Evolutionary conservation across 2,888 invertebrate genomes (phyloP), one percentile per base, ranked within the genome.

Genomic region (Trichacis sp.): DNA sequence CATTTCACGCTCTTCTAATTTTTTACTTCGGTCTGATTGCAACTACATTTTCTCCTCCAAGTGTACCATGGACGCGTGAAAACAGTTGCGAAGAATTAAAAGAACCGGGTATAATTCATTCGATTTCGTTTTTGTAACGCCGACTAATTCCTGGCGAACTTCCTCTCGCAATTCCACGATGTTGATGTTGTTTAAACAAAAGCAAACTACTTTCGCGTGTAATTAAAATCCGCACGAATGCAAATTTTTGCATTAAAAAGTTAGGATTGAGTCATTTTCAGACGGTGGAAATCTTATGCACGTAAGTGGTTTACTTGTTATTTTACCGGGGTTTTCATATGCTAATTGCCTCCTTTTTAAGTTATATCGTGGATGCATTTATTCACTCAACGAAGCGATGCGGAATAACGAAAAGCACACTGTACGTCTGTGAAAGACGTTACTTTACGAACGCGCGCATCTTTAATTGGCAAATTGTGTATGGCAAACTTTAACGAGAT

Each of bases 271-370:
- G 45, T 45, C 19, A 45, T 18, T 45, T n/a, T 45, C 8, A 20
- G 18, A 45, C 2, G 19, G n/a, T n/a, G 11, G 14, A 9, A 40
- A 12, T 15, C 40, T 40, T 15, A 14, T 15, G 14, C 15, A 15
- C 40, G 15, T 8, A 9, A 40, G 40, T 40, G 40, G n/a, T n/a
- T 40, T 14, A 14, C 12, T 24, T 19, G 8, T 12, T 5, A 6
- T 55, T 60, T 60, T 43, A 54, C 15, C 24, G 36, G 45, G 50
- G 38, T 51, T 55, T 47, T 51, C 29, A 24, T 40, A 51, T 51
- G 46, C 55, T 61, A 61, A 61, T 61, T 61, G 47, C 55, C 51
- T 47, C 30, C 14, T 46, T 9, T 46, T 9, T 29, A 49, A 50
- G 50, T 24, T 24, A 24, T 61, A 50, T 51, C 17, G 12, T 33